Base-by-base conservation (phyloP, 2,113 vertebrate species). In the Mustela lutreola region DNA sequence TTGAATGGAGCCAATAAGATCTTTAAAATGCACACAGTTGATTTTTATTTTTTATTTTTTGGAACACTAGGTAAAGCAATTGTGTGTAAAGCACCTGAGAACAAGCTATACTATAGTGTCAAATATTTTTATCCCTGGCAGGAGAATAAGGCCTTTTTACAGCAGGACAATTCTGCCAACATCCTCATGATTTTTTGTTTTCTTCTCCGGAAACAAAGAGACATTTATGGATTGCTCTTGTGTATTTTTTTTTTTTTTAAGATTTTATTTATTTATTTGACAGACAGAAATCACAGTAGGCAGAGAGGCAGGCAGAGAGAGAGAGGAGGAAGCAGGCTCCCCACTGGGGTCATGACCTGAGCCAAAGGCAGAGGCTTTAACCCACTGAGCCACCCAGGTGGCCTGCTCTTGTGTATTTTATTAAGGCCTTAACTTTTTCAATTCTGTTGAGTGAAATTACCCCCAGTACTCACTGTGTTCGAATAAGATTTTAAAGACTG, bases 121-220 rank as follows among this genome's bases (percentile, higher is more conserved):
- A 84, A 76, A 60, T 62, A 62, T 48, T 65, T 36, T 87, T 87
- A 22, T 93, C 58, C 89, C 24, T 83, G 50, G 56, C 19, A 78
- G 80, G 62, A 84, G 81, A 92, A 80, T 60, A 67, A 84, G 71
- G 48, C 84, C 53, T 82, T 92, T 94, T 81, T 45, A 89, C 33
- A 71, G 83, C 60, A 39, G 56, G 50, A 28, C 50, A 89, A 1
- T 50, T 92, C 85, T 94, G 62, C 75, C 50, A 73, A 42, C 33
- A 60, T 92, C 36, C 83, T 92, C 93, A 67, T 92, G 62, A 56
- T 65, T 75, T 91, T 96, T 80, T 91, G 83, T 91, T 91, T 56
- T 96, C 36, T 65, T 89, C 78, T 83, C 60, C 91, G 78, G n/a
- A 33, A 97, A 95, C 83, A 97, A 91, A 97, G 89, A 92, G 45